Percentiles rank a stretch among this genome's conserved stretches.
Evolutionary conservation across 1,140 invertebrate species (phyloP).

Genomic region (Drosophila equinoxialis): DNA sequence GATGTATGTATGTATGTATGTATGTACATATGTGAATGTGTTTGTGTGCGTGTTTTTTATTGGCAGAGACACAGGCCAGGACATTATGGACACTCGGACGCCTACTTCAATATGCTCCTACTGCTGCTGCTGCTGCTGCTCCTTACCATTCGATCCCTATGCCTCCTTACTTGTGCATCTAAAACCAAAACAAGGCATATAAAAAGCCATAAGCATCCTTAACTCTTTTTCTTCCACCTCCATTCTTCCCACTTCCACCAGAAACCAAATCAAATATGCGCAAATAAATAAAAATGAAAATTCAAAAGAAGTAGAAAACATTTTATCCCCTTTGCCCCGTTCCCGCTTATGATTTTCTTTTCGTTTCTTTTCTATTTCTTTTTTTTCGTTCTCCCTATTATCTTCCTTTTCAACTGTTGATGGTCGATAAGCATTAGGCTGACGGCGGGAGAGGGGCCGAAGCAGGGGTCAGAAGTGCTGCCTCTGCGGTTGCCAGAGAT

Average conservation of each 20-base stretch:
- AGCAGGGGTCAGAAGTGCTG: neutral
- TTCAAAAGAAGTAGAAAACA: slow-evolving; percentile 55
- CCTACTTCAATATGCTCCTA: slow-evolving; percentile 72
- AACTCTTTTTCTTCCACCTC: slow-evolving; percentile 21
- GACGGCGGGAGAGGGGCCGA: neutral
- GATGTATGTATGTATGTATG: slow-evolving; percentile 43
- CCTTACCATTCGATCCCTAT: neutral
- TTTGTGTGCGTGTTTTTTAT: slow-evolving; percentile 55
- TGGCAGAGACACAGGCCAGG: slow-evolving; percentile 47
- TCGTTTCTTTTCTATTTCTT: neutral
- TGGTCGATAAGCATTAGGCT: slow-evolving; percentile 63
- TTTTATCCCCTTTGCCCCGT: neutral
- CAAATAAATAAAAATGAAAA: slow-evolving; percentile 81
- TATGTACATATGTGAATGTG: neutral
- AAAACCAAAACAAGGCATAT: slow-evolving; percentile 72
- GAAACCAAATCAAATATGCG: slow-evolving; percentile 74
- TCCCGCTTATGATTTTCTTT: neutral
- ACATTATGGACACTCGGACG: slow-evolving; percentile 61
- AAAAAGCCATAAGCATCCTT: slow-evolving; percentile 74
- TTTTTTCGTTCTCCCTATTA: neutral
- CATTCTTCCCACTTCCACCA: neutral
- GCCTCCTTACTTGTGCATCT: slow-evolving; percentile 16
- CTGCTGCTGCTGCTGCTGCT: neutral
- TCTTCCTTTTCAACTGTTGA: slow-evolving; percentile 70
- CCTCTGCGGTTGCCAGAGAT: neutral